phyloP scores from a whole-genome alignment of 1,140 invertebrate genomes.

The Zaprionus vittiger region DNA sequence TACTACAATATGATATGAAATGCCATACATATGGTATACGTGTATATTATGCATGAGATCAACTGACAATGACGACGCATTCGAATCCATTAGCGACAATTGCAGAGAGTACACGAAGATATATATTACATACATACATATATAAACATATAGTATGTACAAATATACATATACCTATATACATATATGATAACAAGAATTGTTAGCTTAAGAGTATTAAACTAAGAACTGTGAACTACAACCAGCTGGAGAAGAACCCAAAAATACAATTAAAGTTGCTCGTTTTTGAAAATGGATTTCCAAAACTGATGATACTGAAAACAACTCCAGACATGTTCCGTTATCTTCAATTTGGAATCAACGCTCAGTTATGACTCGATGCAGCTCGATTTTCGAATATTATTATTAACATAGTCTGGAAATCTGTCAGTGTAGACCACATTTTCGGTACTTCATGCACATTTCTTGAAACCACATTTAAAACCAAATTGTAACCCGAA shows the following conservation, averaged over 20 bases:
- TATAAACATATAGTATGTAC: neutral
- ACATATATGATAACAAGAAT: slow-evolving; percentile 28
- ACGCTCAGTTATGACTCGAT: neutral
- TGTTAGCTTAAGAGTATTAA: slow-evolving; percentile 23
- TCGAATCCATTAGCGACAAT: slow-evolving; percentile 22
- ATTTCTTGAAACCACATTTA: neutral
- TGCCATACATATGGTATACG: neutral
- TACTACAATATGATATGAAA: neutral
- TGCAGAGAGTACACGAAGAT: slow-evolving; percentile 20
- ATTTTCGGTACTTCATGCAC: slow-evolving; percentile 12
- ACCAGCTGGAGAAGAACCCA: neutral
- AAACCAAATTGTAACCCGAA: neutral
- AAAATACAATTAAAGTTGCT: neutral
- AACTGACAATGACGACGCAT: slow-evolving; percentile 30
- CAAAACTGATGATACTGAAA: too few relatives aligned
- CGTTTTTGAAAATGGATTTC: neutral
- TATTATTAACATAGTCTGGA: neutral
- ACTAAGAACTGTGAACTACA: slow-evolving; percentile 14
- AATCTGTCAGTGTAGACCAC: neutral
- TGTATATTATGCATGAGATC: slow-evolving; percentile 14
- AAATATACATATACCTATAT: neutral
- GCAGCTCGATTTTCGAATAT: neutral
- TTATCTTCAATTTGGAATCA: neutral
- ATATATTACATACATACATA: slow-evolving; percentile 13
- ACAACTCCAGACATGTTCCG: neutral